These are phyloP conservation scores for Heterodera carotae DNA, from an alignment of 1,140 invertebrate species.

Conservation along the genomic window DNA sequence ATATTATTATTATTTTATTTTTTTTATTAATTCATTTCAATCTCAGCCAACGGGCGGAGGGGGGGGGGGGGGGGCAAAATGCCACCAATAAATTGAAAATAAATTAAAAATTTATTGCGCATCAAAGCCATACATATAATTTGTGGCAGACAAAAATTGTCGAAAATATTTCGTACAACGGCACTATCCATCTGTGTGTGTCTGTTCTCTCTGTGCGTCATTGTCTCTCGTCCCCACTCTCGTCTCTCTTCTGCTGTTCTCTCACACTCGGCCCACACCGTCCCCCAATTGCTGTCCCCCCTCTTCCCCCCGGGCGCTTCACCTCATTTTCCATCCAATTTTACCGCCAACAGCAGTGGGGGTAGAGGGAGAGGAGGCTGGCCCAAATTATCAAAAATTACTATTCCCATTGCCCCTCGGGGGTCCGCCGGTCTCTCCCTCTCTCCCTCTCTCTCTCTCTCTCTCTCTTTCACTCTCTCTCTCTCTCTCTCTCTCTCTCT, in stretches of 20 bases:
- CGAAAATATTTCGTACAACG: no score
- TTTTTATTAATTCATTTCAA: slow-evolving; percentile 7
- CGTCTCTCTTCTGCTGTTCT: neutral
- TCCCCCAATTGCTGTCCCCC: neutral
- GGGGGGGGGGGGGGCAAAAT: neutral
- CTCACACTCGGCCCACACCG: neutral
- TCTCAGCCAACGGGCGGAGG: no score
- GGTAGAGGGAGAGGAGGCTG: neutral
- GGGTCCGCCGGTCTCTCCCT: neutral
- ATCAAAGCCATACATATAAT: no score
- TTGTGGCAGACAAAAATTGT: no score
- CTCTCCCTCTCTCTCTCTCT: neutral
- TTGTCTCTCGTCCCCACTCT: neutral
- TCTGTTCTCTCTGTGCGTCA: neutral
- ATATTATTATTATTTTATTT: no score
- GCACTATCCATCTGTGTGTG: neutral
- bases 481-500: no score
- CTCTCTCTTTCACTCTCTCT: no score
- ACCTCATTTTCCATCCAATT: neutral
- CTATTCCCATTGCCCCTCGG: slow-evolving; percentile 12
- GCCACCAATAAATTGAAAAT: neutral
- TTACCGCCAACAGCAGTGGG: neutral
- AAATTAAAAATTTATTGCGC: no score
- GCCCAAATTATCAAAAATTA: slow-evolving; percentile 33
- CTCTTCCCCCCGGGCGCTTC: no score